Base-by-base conservation (phyloP, 2,888 invertebrate species). In the Odontomyia ornata region DNA sequence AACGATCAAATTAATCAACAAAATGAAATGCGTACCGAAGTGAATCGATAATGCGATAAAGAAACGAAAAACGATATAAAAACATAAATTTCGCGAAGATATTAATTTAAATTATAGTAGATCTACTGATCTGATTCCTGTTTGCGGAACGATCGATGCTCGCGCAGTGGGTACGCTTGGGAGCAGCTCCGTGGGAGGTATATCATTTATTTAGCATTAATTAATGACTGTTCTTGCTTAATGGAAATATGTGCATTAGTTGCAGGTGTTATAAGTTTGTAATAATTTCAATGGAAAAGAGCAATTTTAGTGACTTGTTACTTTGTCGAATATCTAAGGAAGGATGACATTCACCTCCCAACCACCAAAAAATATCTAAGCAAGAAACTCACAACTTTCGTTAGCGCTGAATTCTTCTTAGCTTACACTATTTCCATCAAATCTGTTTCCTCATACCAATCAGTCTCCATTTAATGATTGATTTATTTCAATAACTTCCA, bases 51-150 rank as follows among this genome's bases (percentile, higher is more conserved):
- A 69, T 69, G 69, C 69, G 69, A 69, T 69, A 46, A 69, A 69
- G 69, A 13, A 69, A 46, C 23, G 13, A 23, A 13, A 69, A 30
- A n/a, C 1, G 25, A 69, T 46, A 25, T 13, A 25, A 23, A 21
- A 25, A 65, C 13, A 47, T 25, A 47, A 69, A 25, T 47, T 69
- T 47, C 13, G 11, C 69, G 46, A 43, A 43, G 69, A 69, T 69
- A 69, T 69, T 69, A n/a, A 69, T 69, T 46, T 69, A 69, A 69
- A 69, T 69, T 69, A n/a, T n/a, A n/a, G n/a, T n/a, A 69, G 69
- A 69, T 69, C 46, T 46, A 47, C 65, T 15, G 69, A 69, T 69
- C 23, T 15, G 47, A 69, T 69, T 69, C 13, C 21, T 27, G n/a
- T 21, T 69, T 25, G 46, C 13, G 18, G 43, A 13, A 36, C 43